These are phyloP conservation scores for Pomatostomus ruficeps DNA, from an alignment of 2,113 vertebrate species.

Conservation along the genomic window DNA sequence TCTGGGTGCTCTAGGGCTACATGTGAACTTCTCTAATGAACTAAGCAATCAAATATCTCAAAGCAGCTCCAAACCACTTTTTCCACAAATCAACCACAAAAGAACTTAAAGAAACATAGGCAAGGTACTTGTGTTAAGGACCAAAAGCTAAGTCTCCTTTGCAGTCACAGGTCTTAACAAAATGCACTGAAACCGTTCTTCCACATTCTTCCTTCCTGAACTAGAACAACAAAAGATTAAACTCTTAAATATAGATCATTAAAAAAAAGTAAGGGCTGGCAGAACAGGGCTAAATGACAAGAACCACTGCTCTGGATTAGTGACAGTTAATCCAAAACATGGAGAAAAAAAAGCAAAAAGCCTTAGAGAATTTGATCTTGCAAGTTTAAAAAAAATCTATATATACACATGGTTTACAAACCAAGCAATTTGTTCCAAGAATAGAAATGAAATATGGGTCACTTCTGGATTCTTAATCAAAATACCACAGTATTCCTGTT, in stretches of 20 bases:
- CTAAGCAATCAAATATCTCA: neutral
- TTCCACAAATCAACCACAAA: neutral
- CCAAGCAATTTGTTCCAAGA: conserved; percentile 33
- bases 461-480: conserved; percentile 52
- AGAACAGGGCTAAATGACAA: conserved; percentile 22
- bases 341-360: neutral
- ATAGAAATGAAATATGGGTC: conserved; percentile 38
- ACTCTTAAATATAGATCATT: neutral
- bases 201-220: neutral
- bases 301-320: conserved; percentile 6
- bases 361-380: conserved; percentile 38
- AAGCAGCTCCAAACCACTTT: neutral
- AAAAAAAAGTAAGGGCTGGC: neutral
- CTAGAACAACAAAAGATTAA: conserved; percentile 18
- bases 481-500: neutral
- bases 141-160: neutral
- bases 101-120: neutral
- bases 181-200: neutral
- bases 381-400: neutral
- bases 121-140: neutral
- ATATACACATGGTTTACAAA: conserved; percentile 41
- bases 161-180: neutral
- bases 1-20: neutral
- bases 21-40: neutral
- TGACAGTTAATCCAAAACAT: conserved; percentile 14